phyloP scores from a whole-genome alignment of 2,113 vertebrate genomes.

The Spilogale gracilis region DNA sequence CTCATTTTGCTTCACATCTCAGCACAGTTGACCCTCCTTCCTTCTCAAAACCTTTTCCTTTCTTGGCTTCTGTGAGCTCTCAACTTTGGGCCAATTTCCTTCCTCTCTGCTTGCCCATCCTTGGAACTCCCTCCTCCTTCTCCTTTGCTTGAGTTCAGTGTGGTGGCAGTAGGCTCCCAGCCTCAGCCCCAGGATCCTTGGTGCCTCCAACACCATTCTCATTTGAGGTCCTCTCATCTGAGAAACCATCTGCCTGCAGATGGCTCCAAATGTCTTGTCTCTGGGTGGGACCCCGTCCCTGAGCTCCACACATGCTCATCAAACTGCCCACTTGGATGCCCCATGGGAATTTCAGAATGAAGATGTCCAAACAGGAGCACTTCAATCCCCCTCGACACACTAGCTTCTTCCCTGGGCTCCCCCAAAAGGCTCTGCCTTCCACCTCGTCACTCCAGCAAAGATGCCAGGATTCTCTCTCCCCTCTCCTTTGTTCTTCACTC shows the following conservation, averaged over 20 bases:
- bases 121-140: background rate
- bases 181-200: background rate
- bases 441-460: background rate
- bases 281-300: background rate
- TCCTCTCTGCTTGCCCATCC: background rate
- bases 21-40: background rate
- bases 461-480: background rate
- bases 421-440: background rate
- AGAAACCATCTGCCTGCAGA: background rate
- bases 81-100: background rate
- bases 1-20: background rate
- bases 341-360: background rate
- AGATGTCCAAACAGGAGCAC: background rate
- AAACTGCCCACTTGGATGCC: background rate
- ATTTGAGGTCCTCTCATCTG: background rate
- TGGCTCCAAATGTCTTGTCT: background rate
- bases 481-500: background rate
- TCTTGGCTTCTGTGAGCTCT: background rate
- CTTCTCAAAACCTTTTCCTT: background rate
- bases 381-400: no score
- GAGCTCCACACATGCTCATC: background rate
- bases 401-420: background rate
- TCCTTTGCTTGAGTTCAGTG: background rate
- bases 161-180: background rate
- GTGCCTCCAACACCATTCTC: background rate